Evolutionary conservation across 2,113 vertebrate species (phyloP).

Genomic region (Coregonus clupeaformis): DNA sequence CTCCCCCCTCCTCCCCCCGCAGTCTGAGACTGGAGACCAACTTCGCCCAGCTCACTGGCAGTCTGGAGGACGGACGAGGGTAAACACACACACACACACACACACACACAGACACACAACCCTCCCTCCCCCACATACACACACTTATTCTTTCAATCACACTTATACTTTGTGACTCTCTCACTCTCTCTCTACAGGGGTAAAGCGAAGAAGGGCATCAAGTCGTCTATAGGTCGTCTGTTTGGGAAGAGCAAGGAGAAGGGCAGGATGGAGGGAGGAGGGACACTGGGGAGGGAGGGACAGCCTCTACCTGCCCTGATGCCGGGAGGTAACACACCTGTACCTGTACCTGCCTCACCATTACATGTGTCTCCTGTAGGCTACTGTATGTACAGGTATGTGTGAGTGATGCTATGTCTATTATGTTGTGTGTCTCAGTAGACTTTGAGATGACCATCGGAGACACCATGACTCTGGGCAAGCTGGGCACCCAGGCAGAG

Average conservation of each 20-base stretch:
- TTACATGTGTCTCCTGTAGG: background rate
- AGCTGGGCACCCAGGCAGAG: conserved; percentile 93
- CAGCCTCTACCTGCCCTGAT: no score
- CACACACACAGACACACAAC: no score
- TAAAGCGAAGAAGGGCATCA: conserved; percentile 94
- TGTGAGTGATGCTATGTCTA: conserved; percentile 5
- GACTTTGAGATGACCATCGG: conserved; percentile 87
- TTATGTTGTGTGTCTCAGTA: conserved; percentile 53
- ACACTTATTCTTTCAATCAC: background rate
- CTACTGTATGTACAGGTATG: background rate
- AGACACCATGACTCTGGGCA: conserved; percentile 88
- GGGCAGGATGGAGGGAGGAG: conserved; percentile 85
- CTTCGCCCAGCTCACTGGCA: conserved; percentile 83
- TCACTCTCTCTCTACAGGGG: conserved; percentile 72
- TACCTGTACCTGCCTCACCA: no score
- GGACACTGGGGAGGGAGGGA: conserved; percentile 58
- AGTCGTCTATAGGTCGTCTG: conserved; percentile 91
- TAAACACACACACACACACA: conserved; percentile 42
- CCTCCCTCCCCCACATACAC: background rate
- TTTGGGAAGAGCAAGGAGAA: conserved; percentile 98
- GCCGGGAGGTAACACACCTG: no score
- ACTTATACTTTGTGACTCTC: background rate
- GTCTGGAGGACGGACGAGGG: conserved; percentile 91
- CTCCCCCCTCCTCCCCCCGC: conserved; percentile 91
- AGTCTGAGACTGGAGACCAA: conserved; percentile 88